Evolutionary conservation across 2,797 vertebrate genomes (phyloP).

Genomic region (Tragopan temminckii): DNA sequence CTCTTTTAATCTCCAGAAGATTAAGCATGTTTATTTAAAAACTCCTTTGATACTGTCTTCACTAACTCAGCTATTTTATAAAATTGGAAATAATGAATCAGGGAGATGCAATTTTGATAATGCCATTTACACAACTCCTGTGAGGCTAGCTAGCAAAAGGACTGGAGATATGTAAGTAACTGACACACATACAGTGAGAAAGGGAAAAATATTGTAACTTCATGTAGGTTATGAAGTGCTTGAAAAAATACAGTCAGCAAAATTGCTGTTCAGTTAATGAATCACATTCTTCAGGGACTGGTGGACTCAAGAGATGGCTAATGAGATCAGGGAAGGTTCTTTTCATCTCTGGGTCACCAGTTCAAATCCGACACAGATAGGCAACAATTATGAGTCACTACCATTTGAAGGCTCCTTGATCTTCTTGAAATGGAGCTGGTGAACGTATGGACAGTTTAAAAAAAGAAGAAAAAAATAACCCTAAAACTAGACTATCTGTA

Average conservation of each 20-base stretch:
- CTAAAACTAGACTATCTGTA: background rate
- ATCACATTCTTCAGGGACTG: conserved; percentile 30
- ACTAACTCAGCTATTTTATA: conserved; percentile 73
- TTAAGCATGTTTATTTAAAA: conserved; percentile 75
- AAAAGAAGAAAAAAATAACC: background rate
- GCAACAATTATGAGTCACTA: background rate
- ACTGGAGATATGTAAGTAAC: conserved; percentile 40
- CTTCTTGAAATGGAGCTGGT: background rate
- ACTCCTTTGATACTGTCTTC: conserved; percentile 71
- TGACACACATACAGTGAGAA: conserved; percentile 49
- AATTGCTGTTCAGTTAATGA: conserved; percentile 61
- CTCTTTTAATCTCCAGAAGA: conserved; percentile 75
- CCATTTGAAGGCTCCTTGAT: background rate
- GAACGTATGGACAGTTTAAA: background rate
- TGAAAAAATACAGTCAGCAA: conserved; percentile 62
- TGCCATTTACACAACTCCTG: conserved; percentile 45
- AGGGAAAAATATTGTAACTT: conserved; percentile 66
- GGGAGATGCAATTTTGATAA: conserved; percentile 63
- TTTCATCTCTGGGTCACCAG: conserved; percentile 22
- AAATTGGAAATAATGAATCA: conserved; percentile 76
- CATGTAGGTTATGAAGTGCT: conserved; percentile 44
- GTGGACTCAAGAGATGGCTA: conserved; percentile 21
- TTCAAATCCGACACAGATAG: background rate
- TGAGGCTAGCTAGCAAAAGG: conserved; percentile 44
- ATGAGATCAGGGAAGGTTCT: background rate